Conservation (phyloP, 1,140 invertebrate species). For the Galleria mellonella region DNA sequence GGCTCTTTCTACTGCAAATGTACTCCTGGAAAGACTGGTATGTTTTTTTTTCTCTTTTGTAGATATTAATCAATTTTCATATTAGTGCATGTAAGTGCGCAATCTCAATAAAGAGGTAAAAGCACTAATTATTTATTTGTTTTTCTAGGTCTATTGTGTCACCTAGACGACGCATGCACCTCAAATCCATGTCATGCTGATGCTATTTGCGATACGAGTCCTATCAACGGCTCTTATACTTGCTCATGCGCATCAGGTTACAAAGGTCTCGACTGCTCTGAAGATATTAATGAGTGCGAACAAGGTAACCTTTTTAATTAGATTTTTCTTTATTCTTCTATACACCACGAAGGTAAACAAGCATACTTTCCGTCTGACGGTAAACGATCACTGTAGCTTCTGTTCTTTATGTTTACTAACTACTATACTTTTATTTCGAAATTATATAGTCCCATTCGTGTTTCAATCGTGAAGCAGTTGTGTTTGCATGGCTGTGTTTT, state of each 20-base stretch:
- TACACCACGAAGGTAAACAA: too few relatives aligned
- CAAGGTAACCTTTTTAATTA: slow-evolving; percentile 80
- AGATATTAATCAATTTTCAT: slow-evolving; percentile 1
- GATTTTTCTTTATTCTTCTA: too few relatives aligned
- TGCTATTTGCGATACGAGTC: slow-evolving; percentile 96
- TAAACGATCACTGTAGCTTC: too few relatives aligned
- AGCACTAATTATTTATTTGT: too few relatives aligned
- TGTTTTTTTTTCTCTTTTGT: slow-evolving; percentile 27
- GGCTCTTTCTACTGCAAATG: slow-evolving; percentile 97
- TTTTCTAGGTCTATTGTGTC: slow-evolving; percentile 87
- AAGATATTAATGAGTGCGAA: slow-evolving; percentile 96
- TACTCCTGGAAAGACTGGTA: slow-evolving; percentile 95
- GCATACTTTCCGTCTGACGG: too few relatives aligned
- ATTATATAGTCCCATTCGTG: too few relatives aligned
- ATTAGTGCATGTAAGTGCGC: too few relatives aligned
- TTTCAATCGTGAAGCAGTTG: too few relatives aligned
- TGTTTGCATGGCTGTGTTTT: too few relatives aligned
- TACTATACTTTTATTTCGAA: too few relatives aligned
- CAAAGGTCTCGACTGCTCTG: slow-evolving; percentile 92
- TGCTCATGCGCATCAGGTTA: slow-evolving; percentile 95
- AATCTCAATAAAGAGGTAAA: too few relatives aligned
- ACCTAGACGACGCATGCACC: slow-evolving; percentile 96
- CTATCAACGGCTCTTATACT: slow-evolving; percentile 94
- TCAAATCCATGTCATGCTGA: slow-evolving; percentile 96
- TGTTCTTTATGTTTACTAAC: too few relatives aligned